Conservation (phyloP, 2,797 vertebrate species). For the Sebastolobus altivelis region DNA sequence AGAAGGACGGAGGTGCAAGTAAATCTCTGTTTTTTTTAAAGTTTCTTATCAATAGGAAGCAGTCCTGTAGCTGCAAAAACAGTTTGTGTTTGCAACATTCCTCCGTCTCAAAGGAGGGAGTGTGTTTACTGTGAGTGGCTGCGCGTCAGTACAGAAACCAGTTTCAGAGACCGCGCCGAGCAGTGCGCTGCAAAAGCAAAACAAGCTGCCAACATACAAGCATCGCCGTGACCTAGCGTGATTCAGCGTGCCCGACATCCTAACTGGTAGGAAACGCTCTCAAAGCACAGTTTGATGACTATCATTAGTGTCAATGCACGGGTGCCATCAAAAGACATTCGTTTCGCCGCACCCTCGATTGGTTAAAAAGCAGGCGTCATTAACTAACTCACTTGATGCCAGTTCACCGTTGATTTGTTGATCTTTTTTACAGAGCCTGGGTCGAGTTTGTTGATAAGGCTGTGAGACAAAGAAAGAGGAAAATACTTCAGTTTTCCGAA, state of each 20-base stretch:
- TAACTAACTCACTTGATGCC: conserved; percentile 90
- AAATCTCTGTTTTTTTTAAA: not conserved
- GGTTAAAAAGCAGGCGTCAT: not conserved
- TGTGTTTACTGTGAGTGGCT: not conserved
- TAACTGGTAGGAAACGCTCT: not conserved
- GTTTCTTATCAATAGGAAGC: not conserved
- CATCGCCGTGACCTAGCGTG: conserved; percentile 4
- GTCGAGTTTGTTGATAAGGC: conserved; percentile 92
- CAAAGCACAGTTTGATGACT: not conserved
- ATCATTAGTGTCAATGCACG: not conserved
- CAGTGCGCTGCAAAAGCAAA: not conserved
- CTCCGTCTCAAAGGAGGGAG: not conserved
- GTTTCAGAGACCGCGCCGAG: not conserved
- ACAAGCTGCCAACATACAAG: not conserved
- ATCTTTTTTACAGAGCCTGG: conserved; percentile 91
- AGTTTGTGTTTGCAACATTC: not conserved
- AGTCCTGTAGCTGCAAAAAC: not conserved
- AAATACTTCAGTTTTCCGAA: not conserved
- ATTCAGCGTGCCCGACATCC: conserved; percentile 9
- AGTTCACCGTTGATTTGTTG: conserved; percentile 91
- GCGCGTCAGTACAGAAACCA: conserved; percentile 1
- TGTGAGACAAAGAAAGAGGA: conserved; percentile 52
- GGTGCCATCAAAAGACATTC: not conserved
- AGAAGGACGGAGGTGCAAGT: not conserved
- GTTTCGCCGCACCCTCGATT: not conserved